Evolutionary conservation across 2,797 vertebrate genomes (phyloP).

Genomic region (Falco biarmicus): DNA sequence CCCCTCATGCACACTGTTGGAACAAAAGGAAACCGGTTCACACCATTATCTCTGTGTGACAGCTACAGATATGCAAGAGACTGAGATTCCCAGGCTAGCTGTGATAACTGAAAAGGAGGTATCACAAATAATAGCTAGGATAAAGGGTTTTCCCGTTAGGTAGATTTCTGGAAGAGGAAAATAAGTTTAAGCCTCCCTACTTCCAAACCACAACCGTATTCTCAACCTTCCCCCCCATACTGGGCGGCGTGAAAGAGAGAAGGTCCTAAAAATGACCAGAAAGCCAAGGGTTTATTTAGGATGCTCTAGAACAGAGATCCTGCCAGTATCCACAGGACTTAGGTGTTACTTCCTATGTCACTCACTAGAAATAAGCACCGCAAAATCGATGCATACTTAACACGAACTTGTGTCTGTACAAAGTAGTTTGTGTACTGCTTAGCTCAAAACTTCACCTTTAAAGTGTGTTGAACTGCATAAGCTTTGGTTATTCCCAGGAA

Average conservation of each 20-base stretch:
- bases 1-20: rapidly evolving
- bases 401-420: background rate
- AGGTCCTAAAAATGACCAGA: background rate
- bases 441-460: background rate
- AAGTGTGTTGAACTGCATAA: background rate
- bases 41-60: background rate
- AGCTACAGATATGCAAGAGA: background rate
- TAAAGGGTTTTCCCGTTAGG: background rate
- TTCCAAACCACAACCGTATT: background rate
- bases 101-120: background rate
- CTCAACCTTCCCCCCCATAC: rapidly evolving
- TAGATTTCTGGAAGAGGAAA: background rate
- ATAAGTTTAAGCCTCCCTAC: background rate
- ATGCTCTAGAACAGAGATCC: background rate
- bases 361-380: background rate
- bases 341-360: background rate
- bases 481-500: background rate
- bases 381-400: background rate
- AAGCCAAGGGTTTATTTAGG: background rate
- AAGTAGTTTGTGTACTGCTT: background rate
- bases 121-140: background rate
- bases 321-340: background rate
- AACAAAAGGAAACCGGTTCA: background rate
- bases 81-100: background rate
- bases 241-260: background rate